phyloP scores from a whole-genome alignment of 2,797 vertebrate genomes.

The Cheracebus regulus region DNA sequence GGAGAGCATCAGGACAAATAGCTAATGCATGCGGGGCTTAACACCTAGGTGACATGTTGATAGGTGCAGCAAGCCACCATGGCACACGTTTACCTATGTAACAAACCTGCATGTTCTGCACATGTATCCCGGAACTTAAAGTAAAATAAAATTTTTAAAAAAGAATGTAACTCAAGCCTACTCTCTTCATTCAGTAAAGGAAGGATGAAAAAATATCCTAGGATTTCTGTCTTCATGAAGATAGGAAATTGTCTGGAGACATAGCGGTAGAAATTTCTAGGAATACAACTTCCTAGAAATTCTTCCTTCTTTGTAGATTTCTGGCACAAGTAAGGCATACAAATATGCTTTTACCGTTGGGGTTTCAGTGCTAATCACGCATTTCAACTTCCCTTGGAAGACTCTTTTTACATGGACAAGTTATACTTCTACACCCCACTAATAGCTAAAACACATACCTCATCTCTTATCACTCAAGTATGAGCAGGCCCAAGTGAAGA shows the following conservation, averaged over 20 bases:
- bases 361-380: neutral
- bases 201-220: neutral
- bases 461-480: neutral
- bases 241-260: neutral
- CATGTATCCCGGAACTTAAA: neutral
- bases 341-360: neutral
- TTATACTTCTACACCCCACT: neutral
- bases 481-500: neutral
- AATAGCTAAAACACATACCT: neutral
- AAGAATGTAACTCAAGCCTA: neutral
- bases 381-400: neutral
- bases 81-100: neutral
- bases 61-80: neutral
- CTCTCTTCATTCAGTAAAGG: neutral
- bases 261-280: neutral
- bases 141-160: neutral
- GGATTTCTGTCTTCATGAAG: neutral
- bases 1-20: neutral
- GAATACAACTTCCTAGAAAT: neutral
- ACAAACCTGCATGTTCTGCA: neutral
- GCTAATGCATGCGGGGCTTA: neutral
- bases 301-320: neutral
- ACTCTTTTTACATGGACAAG: neutral
- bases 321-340: neutral
- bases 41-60: neutral